These are phyloP conservation scores for Crocuta crocuta DNA, from an alignment of 2,113 vertebrate genomes.

Conservation along the genomic window DNA sequence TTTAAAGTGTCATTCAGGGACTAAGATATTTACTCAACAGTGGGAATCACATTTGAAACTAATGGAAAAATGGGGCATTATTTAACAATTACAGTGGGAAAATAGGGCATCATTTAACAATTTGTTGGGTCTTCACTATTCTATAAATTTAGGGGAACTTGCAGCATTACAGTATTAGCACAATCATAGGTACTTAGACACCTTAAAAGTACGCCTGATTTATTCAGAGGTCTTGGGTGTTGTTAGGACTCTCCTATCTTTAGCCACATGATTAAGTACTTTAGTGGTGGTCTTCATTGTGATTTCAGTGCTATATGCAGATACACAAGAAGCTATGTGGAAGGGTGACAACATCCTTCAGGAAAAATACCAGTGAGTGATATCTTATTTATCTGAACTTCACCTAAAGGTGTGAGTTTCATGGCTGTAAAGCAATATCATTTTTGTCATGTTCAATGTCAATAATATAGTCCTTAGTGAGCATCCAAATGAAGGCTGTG, in stretches of 20 bases:
- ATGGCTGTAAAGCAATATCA: conserved; percentile 54
- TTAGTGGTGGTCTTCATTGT: conserved; percentile 64
- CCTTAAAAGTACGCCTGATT: background rate
- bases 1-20: background rate
- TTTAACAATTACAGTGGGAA: conserved; percentile 23
- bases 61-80: conserved; percentile 38
- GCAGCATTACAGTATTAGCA: background rate
- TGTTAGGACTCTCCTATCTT: background rate
- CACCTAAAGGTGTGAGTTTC: conserved; percentile 66
- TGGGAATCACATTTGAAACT: conserved; percentile 8
- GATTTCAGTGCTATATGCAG: conserved; percentile 60
- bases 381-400: conserved; percentile 64
- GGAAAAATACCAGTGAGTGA: background rate
- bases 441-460: conserved; percentile 81
- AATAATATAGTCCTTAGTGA: conserved; percentile 71
- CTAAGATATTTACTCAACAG: conserved; percentile 33
- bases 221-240: conserved; percentile 3
- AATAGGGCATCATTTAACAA: conserved; percentile 41
- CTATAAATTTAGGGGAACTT: background rate
- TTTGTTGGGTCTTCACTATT: background rate
- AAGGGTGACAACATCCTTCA: background rate
- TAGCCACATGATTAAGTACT: background rate
- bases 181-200: background rate
- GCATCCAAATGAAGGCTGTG: conserved; percentile 75
- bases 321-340: conserved; percentile 6